phyloP scores from a whole-genome alignment of 2,797 vertebrate species.

The Clarias platycephalus region DNA sequence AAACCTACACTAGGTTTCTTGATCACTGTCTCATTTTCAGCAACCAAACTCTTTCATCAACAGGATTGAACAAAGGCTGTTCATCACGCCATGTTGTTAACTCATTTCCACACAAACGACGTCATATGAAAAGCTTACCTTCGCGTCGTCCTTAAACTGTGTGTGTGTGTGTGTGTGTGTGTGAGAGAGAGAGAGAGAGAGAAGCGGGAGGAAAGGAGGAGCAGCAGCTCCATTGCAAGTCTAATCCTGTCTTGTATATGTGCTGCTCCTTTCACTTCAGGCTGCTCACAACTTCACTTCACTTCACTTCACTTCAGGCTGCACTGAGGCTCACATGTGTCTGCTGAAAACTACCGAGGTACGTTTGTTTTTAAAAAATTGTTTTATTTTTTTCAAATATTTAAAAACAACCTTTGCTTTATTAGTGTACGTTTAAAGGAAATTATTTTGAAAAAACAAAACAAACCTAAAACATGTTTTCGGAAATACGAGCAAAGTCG shows the following conservation, averaged over 20 bases:
- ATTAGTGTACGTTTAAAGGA: neutral
- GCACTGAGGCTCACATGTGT: neutral
- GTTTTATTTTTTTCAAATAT: neutral
- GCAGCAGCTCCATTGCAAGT: conserved; percentile 43
- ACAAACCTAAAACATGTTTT: neutral
- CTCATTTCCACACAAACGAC: conserved; percentile 23
- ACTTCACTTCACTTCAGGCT: conserved; percentile 13
- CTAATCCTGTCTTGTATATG: conserved; percentile 16
- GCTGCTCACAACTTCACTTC: neutral
- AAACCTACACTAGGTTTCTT: neutral
- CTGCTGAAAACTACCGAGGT: conserved; percentile 18
- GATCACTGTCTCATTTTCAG: neutral
- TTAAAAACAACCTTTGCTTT: neutral
- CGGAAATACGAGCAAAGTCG: neutral
- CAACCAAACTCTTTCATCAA: conserved; percentile 1
- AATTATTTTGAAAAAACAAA: neutral
- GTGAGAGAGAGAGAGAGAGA: neutral
- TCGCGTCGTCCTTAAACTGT: neutral
- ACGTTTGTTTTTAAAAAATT: neutral
- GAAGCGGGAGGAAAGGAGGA: conserved; percentile 4
- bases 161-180: neutral
- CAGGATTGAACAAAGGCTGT: neutral
- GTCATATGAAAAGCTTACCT: neutral
- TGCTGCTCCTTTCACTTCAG: conserved; percentile 23
- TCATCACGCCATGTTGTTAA: neutral